phyloP scores from a whole-genome alignment of 2,888 invertebrate species.

The Serrognathus titanus region DNA sequence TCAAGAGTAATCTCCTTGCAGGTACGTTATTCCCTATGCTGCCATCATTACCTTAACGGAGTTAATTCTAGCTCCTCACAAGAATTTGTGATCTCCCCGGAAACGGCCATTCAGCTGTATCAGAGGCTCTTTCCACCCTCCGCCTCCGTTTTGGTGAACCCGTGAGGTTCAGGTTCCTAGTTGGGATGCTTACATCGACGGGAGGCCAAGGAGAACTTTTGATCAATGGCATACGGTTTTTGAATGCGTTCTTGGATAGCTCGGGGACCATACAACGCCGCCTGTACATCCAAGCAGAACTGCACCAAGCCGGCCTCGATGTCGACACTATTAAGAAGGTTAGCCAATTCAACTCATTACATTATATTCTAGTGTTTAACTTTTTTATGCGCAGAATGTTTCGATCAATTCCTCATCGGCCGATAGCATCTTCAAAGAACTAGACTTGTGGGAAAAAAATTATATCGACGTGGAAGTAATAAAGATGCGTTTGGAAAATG shows the following conservation, averaged over 20 bases:
- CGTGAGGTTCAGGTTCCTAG: slow-evolving; percentile 84
- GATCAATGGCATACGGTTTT: slow-evolving; percentile 76
- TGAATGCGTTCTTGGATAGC: slow-evolving; percentile 78
- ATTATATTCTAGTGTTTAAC: background rate
- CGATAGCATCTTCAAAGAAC: slow-evolving; percentile 63
- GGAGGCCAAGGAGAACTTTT: slow-evolving; percentile 68
- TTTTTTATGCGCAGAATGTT: slow-evolving; percentile 54
- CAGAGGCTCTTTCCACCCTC: slow-evolving; percentile 86
- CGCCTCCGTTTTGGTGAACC: slow-evolving; percentile 87
- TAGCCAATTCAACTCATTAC: slow-evolving; percentile 4
- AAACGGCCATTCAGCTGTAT: slow-evolving; percentile 78
- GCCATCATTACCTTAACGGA: background rate
- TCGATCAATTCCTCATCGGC: slow-evolving; percentile 61
- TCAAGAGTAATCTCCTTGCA: slow-evolving; percentile 82
- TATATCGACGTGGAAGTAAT: slow-evolving; percentile 77
- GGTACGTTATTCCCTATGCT: slow-evolving; percentile 50
- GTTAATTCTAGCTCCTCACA: slow-evolving; percentile 67
- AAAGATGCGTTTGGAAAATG: slow-evolving; percentile 65
- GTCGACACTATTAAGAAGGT: slow-evolving; percentile 60
- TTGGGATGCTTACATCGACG: slow-evolving; percentile 81
- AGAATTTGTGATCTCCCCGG: slow-evolving; percentile 74
- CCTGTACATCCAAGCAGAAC: slow-evolving; percentile 80
- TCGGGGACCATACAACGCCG: slow-evolving; percentile 72
- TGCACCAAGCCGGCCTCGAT: slow-evolving; percentile 79
- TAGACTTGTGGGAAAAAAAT: slow-evolving; percentile 73